phyloP scores from a whole-genome alignment of 2,113 vertebrate species.

The Pterocles burchelli region DNA sequence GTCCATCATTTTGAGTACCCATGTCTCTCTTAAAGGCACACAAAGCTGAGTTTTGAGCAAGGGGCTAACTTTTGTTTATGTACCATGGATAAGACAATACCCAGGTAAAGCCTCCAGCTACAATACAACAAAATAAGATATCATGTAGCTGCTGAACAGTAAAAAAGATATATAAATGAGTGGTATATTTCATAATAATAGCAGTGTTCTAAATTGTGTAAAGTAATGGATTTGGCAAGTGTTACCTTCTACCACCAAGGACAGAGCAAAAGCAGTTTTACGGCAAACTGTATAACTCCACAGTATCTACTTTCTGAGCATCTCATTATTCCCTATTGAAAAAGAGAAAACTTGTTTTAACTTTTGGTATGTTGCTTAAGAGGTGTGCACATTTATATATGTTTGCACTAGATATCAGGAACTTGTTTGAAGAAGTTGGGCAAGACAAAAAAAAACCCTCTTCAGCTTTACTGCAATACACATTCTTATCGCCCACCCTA shows the following conservation, averaged over 20 bases:
- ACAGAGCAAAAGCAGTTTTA: neutral
- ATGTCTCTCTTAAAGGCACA: neutral
- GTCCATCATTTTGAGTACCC: neutral
- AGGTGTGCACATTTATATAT: neutral
- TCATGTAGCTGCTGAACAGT: neutral
- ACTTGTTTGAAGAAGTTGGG: neutral
- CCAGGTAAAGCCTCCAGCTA: neutral
- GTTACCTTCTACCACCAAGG: neutral
- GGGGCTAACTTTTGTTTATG: neutral
- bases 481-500: neutral
- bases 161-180: neutral
- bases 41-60: neutral
- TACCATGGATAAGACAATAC: neutral
- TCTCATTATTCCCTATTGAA: neutral
- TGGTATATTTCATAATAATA: neutral
- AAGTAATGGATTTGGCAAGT: neutral
- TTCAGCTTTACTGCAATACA: neutral
- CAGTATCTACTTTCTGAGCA: neutral
- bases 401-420: neutral
- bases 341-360: neutral
- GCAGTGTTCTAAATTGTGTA: neutral
- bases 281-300: neutral
- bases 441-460: neutral
- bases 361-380: neutral
- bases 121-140: neutral